Base-by-base conservation (phyloP, 2,888 invertebrate species). In the Opisthograptis luteolata region DNA sequence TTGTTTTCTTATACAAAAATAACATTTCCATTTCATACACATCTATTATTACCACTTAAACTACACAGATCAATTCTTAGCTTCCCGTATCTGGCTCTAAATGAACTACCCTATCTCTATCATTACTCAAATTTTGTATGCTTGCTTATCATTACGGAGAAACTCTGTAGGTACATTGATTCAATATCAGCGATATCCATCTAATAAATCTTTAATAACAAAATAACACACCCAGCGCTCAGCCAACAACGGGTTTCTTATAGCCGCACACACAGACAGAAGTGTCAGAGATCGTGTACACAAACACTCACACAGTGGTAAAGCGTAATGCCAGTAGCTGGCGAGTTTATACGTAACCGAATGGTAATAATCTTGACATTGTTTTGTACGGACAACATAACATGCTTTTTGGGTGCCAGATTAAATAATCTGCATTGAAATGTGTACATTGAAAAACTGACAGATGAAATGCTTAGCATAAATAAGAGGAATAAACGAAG, bases 281-380 rank as follows among this genome's bases (percentile, higher is more conserved):
- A 45, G 45, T 54, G 53, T 50, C 53, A 57, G 56, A 40, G 50
- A 31, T 37, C 36, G 13, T 54, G 36, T 48, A 36, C 36, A 30
- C 39, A 27, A 9, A 32, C 61, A 70, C 80, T 34, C 82, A 76
- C 79, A 87, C 87, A 73, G 14, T 17, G 15, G 43, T 64, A 65
- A 1, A 62, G 88, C 86, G 89, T 88, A 88, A 87, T 75, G 74
- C 87, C 87, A 81, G 89, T 82, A 81, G 87, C 78, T 65, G 71
- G 78, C 87, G 82, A 84, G 87, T 84, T 86, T 82, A 80, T 82
- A 87, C 82, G 86, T 84, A 87, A 86, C 83, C 79, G 84, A 87
- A 87, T 87, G 82, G 84, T 87, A 84, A 86, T 87, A 83, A 88
- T 87, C 79, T 75, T 81, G 79, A 84, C 81, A 84, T 79, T 79